Percentiles rank a stretch among this genome's conserved stretches.
phyloP scores from a whole-genome alignment of 1,140 invertebrate genomes.

The Cydia fagiglandana region DNA sequence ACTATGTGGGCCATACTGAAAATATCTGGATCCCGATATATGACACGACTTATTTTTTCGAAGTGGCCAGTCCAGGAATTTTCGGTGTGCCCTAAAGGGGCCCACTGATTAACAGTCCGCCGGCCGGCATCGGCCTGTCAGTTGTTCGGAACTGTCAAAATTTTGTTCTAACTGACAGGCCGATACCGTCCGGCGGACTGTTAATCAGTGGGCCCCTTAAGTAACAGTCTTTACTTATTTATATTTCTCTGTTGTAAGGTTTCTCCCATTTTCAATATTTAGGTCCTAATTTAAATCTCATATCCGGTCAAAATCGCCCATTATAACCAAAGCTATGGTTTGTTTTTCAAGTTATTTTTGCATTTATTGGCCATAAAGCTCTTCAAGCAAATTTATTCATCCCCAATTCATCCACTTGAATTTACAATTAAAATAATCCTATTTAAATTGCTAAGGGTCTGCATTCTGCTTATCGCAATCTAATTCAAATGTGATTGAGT shows the following conservation, averaged over 20 bases:
- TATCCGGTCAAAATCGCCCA: not conserved
- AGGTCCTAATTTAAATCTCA: not conserved
- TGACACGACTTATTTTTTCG: no score
- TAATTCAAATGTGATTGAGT: not conserved
- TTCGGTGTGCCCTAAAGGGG: no score
- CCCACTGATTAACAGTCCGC: no score
- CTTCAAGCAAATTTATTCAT: slow-evolving; percentile 10
- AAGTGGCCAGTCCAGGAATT: no score
- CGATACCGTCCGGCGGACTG: no score
- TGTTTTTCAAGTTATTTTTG: not conserved
- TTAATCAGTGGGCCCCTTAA: no score
- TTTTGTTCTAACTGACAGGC: no score
- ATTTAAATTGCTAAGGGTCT: slow-evolving; percentile 6
- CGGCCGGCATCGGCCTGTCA: no score
- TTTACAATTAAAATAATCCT: slow-evolving; percentile 19
- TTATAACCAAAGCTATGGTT: not conserved
- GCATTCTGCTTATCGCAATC: not conserved
- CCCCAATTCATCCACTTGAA: slow-evolving; percentile 9
- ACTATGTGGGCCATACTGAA: no score
- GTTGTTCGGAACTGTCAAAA: no score
- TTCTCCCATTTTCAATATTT: no score
- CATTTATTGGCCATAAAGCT: slow-evolving; percentile 7
- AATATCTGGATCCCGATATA: no score
- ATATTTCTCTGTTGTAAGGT: not conserved
- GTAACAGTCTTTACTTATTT: not conserved